These are phyloP conservation scores for Cataglyphis cursor DNA, from an alignment of 2,888 invertebrate genomes.

Conservation along the genomic window DNA sequence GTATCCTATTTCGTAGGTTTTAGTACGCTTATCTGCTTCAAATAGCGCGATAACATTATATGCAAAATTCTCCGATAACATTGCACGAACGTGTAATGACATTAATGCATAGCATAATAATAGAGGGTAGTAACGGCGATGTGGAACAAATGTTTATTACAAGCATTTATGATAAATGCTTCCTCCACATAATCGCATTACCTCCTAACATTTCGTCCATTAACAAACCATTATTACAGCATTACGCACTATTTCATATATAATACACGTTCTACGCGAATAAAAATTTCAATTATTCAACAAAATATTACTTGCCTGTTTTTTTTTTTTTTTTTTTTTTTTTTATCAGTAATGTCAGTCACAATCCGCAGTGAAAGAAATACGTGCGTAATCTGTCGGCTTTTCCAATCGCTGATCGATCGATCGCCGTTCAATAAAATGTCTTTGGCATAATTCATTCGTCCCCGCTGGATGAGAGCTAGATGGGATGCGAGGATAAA, in stretches of 20 bases:
- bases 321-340: not conserved
- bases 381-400: slow-evolving; percentile 9
- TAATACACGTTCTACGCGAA: not conserved
- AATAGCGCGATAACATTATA: not conserved
- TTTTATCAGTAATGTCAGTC: not conserved
- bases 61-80: not conserved
- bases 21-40: not conserved
- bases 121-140: not conserved
- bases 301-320: slow-evolving; percentile 10
- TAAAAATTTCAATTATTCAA: slow-evolving; percentile 3
- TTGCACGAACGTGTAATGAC: not conserved
- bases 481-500: slow-evolving; percentile 54
- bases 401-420: slow-evolving; percentile 56
- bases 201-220: slow-evolving; percentile 15
- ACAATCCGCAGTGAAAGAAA: slow-evolving; percentile 4
- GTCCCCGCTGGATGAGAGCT: slow-evolving; percentile 46
- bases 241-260: slow-evolving; percentile 8
- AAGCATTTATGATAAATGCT: slow-evolving; percentile 19
- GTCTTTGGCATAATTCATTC: slow-evolving; percentile 80
- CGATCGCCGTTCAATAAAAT: slow-evolving; percentile 73
- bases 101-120: slow-evolving; percentile 17
- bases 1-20: not conserved
- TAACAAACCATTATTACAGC: slow-evolving; percentile 17
- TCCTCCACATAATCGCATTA: not conserved
- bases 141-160: slow-evolving; percentile 13